phyloP scores from a whole-genome alignment of 2,113 vertebrate species.

The Heptranchias perlo region DNA sequence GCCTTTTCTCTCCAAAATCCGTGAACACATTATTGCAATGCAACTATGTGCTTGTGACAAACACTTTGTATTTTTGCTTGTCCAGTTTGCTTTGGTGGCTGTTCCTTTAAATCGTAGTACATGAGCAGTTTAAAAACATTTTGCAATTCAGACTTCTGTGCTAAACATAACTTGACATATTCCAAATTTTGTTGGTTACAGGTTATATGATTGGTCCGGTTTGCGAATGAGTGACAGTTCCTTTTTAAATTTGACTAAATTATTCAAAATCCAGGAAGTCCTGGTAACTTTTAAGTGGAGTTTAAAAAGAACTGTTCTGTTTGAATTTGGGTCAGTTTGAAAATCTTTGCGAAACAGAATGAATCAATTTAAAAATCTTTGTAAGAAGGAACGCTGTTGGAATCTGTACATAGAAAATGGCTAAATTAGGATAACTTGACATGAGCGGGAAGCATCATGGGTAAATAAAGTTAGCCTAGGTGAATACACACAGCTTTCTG shows the following conservation, averaged over 20 bases:
- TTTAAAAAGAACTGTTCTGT: not conserved
- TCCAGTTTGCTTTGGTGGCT: not conserved
- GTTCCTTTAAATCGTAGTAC: not conserved
- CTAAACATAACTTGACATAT: not conserved
- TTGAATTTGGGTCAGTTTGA: not conserved
- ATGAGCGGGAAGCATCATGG: not conserved
- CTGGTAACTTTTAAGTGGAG: not conserved
- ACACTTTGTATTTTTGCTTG: not conserved
- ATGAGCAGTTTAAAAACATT: not conserved
- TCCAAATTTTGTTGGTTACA: not conserved
- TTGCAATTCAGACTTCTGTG: not conserved
- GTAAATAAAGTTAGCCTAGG: not conserved
- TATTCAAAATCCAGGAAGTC: not conserved
- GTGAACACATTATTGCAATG: too few relatives aligned
- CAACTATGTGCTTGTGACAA: not conserved
- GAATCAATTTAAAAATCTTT: not conserved
- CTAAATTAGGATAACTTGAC: not conserved
- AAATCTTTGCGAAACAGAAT: not conserved
- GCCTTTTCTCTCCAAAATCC: not conserved
- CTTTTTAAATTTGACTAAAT: slow-evolving; percentile 10
- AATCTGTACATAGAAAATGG: not conserved
- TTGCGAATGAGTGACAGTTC: not conserved
- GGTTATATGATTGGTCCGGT: not conserved
- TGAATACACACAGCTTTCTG: not conserved
- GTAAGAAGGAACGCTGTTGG: not conserved